Conservation (phyloP, 2,113 vertebrate genomes). For the Mugil cephalus region DNA sequence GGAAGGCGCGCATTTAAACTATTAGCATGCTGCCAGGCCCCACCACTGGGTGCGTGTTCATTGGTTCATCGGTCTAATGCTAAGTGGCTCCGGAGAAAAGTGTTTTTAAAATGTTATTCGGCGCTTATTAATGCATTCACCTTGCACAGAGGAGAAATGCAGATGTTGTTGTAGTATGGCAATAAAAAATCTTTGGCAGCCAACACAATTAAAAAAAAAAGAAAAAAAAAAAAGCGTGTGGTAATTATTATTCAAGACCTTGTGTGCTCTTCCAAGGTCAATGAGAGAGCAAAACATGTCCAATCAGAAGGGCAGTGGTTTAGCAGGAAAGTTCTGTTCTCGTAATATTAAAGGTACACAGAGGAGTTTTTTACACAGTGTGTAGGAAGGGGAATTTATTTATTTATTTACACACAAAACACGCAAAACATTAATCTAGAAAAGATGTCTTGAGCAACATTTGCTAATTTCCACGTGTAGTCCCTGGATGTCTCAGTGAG, state of each 20-base stretch:
- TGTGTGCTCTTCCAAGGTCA: slow-evolving; percentile 31
- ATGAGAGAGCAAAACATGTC: slow-evolving; percentile 28
- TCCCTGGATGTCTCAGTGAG: too few species aligned
- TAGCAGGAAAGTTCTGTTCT: neutral
- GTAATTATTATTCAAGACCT: slow-evolving; percentile 55
- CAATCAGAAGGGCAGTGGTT: neutral
- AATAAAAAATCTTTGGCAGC: slow-evolving; percentile 30
- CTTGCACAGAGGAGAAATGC: slow-evolving; percentile 59
- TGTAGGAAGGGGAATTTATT: too few species aligned
- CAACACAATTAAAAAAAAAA: slow-evolving; percentile 42
- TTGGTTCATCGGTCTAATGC: slow-evolving; percentile 34
- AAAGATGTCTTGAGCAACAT: too few species aligned
- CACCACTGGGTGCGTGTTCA: slow-evolving; percentile 12
- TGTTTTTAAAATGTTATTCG: slow-evolving; percentile 42
- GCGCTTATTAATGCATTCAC: slow-evolving; percentile 56
- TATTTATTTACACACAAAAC: too few species aligned
- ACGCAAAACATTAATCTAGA: too few species aligned
- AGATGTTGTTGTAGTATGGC: slow-evolving; percentile 30
- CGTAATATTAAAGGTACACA: neutral
- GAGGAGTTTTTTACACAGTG: slow-evolving; percentile 5
- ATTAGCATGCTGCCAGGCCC: slow-evolving; percentile 25
- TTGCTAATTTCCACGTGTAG: too few species aligned
- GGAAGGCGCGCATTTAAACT: slow-evolving; percentile 1
- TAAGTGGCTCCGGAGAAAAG: slow-evolving; percentile 48
- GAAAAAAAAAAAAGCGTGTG: slow-evolving; percentile 15